Conservation (phyloP, 1,140 invertebrate genomes). For the Drosophila bipectinata region DNA sequence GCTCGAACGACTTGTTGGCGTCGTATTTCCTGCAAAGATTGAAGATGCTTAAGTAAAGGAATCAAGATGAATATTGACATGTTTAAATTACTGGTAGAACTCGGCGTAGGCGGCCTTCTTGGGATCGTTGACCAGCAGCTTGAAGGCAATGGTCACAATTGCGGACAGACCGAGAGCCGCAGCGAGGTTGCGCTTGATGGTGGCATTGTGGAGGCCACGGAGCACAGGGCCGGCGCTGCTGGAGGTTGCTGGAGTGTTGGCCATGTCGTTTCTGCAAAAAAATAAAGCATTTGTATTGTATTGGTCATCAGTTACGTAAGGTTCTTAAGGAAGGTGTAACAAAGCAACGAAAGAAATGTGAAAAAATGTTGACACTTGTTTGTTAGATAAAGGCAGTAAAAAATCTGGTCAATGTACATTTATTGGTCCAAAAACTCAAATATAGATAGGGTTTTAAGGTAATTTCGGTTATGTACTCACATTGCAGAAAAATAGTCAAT, state of each 20-base stretch:
- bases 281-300: slow-evolving; percentile 26
- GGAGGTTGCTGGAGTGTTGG: slow-evolving; percentile 73
- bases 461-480: slow-evolving; percentile 50
- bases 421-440: background rate
- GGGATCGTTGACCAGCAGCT: slow-evolving; percentile 83
- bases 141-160: slow-evolving; percentile 66
- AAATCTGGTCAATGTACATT: background rate
- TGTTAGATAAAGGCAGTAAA: too few relatives aligned
- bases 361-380: background rate
- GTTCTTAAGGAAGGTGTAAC: background rate
- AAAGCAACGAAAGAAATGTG: background rate
- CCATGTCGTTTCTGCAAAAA: slow-evolving; percentile 51
- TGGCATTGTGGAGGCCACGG: slow-evolving; percentile 80
- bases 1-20: slow-evolving; percentile 85
- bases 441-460: background rate
- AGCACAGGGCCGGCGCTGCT: slow-evolving; percentile 73
- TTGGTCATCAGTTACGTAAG: slow-evolving; percentile 68
- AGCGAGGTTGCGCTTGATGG: slow-evolving; percentile 82
- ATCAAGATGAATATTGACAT: background rate
- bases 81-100: slow-evolving; percentile 85
- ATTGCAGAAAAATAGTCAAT: slow-evolving; percentile 38
- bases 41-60: slow-evolving; percentile 19
- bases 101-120: slow-evolving; percentile 85
- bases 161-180: slow-evolving; percentile 73
- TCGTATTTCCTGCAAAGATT: slow-evolving; percentile 85